Conservation (phyloP, 2,888 invertebrate genomes). For the Parnassius smintheus region DNA sequence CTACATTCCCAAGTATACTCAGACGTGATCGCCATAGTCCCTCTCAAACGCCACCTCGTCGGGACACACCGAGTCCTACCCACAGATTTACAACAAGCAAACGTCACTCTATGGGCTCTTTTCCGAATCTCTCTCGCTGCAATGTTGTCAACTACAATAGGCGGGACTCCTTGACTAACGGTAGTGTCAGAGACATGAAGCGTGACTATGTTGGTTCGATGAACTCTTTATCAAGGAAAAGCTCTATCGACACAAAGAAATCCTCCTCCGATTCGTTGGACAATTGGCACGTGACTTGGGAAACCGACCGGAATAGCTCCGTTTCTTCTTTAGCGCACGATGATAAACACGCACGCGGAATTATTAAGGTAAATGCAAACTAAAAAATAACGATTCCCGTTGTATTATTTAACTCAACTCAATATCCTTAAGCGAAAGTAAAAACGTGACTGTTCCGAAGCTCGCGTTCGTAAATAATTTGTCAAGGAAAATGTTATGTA, state of each 20-base stretch:
- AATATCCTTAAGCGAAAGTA: too few species aligned
- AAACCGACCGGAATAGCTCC: constrained; percentile 83
- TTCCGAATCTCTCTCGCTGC: constrained; percentile 62
- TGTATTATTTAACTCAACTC: too few species aligned
- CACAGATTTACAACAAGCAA: constrained; percentile 59
- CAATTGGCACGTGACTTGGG: constrained; percentile 86
- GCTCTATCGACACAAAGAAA: constrained; percentile 72
- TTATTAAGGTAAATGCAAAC: constrained; percentile 61
- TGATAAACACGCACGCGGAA: constrained; percentile 65
- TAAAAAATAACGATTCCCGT: constrained; percentile 5
- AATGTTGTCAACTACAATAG: constrained; percentile 69
- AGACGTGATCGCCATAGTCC: constrained; percentile 81
- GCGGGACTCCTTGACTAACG: constrained; percentile 64
- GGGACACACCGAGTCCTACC: constrained; percentile 74
- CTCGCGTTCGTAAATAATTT: too few species aligned
- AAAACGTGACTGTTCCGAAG: too few species aligned
- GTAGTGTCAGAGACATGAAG: constrained; percentile 72
- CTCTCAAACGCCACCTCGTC: constrained; percentile 69
- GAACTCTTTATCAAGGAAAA: constrained; percentile 73
- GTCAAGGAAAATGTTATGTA: too few species aligned
- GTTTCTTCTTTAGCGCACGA: constrained; percentile 82
- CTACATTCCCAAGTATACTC: constrained; percentile 85
- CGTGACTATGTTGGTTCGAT: constrained; percentile 77
- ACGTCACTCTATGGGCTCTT: constrained; percentile 72
- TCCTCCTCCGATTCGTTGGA: constrained; percentile 88